These are phyloP conservation scores for Haemorhous mexicanus DNA, from an alignment of 2,113 vertebrate genomes.

Conservation along the genomic window DNA sequence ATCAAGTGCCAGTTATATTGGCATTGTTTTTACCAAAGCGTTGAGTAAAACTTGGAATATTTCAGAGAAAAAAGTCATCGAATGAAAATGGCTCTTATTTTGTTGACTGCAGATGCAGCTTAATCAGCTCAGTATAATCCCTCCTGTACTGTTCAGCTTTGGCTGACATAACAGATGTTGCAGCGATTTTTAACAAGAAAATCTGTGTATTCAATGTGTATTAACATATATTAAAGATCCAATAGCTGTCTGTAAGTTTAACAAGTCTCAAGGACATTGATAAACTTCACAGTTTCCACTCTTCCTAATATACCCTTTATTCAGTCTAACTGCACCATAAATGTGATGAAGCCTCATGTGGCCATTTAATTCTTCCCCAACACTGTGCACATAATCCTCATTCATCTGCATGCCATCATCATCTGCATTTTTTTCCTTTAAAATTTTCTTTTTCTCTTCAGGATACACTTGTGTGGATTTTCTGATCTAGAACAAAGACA, in stretches of 20 bases:
- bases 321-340: background rate
- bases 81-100: background rate
- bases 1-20: background rate
- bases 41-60: background rate
- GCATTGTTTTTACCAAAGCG: background rate
- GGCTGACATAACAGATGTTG: background rate
- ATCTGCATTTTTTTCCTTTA: background rate
- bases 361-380: background rate
- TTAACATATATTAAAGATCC: background rate
- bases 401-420: background rate
- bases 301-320: background rate
- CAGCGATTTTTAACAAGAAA: background rate
- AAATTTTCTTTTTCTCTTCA: background rate
- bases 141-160: background rate
- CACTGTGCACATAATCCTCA: background rate
- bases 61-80: background rate
- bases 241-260: background rate
- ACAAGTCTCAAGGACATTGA: background rate
- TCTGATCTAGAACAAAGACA: background rate
- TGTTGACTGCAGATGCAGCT: background rate
- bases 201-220: background rate
- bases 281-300: background rate
- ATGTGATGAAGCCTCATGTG: background rate
- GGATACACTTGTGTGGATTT: background rate
- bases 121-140: background rate